Base-by-base conservation (phyloP, 1,140 invertebrate genomes). In the Zaprionus africanus region DNA sequence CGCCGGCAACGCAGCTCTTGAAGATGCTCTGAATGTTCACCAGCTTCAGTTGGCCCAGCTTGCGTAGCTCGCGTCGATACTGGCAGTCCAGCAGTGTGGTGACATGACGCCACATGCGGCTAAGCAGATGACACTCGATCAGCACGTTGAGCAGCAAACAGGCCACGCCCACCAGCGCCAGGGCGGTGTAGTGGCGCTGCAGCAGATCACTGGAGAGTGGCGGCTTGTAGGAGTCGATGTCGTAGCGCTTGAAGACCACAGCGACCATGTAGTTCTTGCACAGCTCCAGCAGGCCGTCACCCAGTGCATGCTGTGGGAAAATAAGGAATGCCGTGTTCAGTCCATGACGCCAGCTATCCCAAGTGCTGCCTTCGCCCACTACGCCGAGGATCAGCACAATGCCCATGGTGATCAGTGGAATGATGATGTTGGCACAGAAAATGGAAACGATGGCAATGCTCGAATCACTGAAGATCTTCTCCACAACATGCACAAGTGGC, bases 401-500 rank as follows among this genome's bases (percentile, higher is more conserved):
- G 5, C 95, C 93, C 64, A 95, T 91, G n/a, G 94, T 94, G 2
- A 92, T 76, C 19, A 95, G 90, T 0, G 95, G 95, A 28, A 95
- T 92, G 71, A 95, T 95, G 6, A 95, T 93, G 90, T 95, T 95
- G 6, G 93, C 90, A 73, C 95, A 95, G 85, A 95, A 96, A 11
- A 96, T 93, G 1, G 95, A 93, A 92, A 95, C 95, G 87, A 95
- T 95, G 15, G 95, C 94, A 15, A 96, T 90, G 76, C 94, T 95
- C 0, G 95, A 92, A 73, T 95, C 95, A 19, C 91, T 86, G 91
- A 95, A 96, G 28, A 93, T 72, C 83, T 95, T 95, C 83, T 95
- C 95, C 0, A 92, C 85, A n/a, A 95, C 78, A 91, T 96, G 94
- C 2, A 93, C 92, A 85, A 93, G 87, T 56, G 92, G 93, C 66